Conservation (phyloP, 1,140 invertebrate species). For the Lasioglossum albipes region DNA sequence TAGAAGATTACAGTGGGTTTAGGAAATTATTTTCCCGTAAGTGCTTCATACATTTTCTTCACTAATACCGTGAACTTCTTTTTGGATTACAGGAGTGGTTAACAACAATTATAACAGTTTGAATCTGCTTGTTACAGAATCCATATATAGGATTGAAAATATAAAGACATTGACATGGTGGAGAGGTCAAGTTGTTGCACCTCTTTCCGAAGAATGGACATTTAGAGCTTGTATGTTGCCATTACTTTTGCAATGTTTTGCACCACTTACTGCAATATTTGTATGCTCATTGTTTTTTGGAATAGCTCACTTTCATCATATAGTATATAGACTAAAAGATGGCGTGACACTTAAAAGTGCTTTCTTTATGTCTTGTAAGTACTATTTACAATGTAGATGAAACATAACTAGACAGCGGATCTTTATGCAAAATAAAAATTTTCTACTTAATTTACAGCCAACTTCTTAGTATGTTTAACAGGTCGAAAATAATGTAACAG, state of each 20-base stretch:
- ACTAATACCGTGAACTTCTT: not conserved
- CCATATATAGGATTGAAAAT: conserved; percentile 87
- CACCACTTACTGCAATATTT: conserved; percentile 88
- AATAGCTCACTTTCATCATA: conserved; percentile 95
- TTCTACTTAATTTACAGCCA: too few relatives aligned
- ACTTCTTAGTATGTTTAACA: too few relatives aligned
- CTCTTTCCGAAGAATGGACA: conserved; percentile 96
- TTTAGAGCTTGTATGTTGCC: conserved; percentile 97
- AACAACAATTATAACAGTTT: not conserved
- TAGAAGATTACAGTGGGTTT: conserved; percentile 86
- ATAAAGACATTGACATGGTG: conserved; percentile 90
- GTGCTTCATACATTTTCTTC: conserved; percentile 49
- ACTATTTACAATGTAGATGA: conserved; percentile 39
- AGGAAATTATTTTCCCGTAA: conserved; percentile 86
- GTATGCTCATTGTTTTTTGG: conserved; percentile 96
- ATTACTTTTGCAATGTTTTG: conserved; percentile 90
- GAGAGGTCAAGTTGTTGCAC: conserved; percentile 94
- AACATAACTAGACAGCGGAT: not conserved
- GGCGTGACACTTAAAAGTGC: conserved; percentile 86
- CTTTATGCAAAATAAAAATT: too few relatives aligned
- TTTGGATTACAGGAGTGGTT: too few relatives aligned
- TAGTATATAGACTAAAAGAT: conserved; percentile 88
- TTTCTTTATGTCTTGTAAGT: conserved; percentile 86
- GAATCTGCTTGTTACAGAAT: conserved; percentile 80
- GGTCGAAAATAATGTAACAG: too few relatives aligned